phyloP scores from a whole-genome alignment of 2,888 invertebrate genomes.

The Pterobdella sp. region DNA sequence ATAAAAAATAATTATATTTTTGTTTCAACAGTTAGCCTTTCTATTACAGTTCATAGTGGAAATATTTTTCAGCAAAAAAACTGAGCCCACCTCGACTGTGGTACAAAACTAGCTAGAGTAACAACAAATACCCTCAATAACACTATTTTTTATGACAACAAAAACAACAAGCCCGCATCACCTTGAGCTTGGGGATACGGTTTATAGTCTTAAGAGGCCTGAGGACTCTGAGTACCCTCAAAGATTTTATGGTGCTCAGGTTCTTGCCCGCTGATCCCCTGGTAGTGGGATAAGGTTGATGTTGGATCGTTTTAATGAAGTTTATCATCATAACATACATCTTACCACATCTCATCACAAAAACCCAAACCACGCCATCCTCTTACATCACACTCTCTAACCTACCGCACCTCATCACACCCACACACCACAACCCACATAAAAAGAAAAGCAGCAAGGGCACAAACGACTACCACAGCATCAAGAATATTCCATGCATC shows the following conservation, averaged over 20 bases:
- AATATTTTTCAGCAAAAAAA: not conserved
- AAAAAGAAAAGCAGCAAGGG: constrained; percentile 92
- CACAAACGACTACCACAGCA: constrained; percentile 96
- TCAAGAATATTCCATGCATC: constrained; percentile 99
- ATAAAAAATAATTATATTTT: no score
- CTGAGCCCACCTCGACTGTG: not conserved
- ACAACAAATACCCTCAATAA: not conserved
- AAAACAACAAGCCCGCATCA: constrained; percentile 38
- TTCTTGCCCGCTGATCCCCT: constrained; percentile 58
- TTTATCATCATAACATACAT: no score
- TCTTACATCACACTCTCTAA: no score
- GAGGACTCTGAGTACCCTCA: constrained; percentile 93
- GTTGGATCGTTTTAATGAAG: no score
- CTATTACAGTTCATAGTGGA: no score
- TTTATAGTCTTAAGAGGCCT: constrained; percentile 99
- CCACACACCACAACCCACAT: constrained; percentile 54
- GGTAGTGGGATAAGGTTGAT: not conserved
- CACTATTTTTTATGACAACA: not conserved
- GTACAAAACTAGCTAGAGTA: not conserved
- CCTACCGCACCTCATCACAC: no score
- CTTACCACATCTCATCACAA: no score
- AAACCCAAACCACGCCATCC: no score
- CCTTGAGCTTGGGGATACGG: constrained; percentile 89
- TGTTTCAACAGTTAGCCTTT: no score
- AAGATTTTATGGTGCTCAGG: constrained; percentile 97